Base-by-base conservation (phyloP, 30 jellyfish, hydroid and myxozoan genomes). In the Rhopilema esculentum region DNA sequence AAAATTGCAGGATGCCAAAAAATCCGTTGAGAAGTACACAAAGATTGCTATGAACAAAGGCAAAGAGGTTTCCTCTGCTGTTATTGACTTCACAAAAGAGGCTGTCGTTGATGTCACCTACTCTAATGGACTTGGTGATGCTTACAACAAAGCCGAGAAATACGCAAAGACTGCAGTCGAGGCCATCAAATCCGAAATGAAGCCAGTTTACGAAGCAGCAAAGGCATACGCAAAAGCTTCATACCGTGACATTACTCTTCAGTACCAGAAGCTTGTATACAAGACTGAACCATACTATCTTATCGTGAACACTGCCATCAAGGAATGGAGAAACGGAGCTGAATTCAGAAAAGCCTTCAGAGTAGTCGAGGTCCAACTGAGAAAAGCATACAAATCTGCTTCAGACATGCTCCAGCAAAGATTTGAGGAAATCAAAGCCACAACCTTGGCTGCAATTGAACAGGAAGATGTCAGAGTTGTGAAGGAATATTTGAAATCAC, bases 271-370 rank as follows among this genome's bases (percentile, higher is more conserved):
- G 66, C 68, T 83, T 24, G 49, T 67, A 28, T 67, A 75, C 84
- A 79, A 77, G 76, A 49, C 82, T 26, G 75, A 66, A 40, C 97
- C 97, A 17, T 91, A 91, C 84, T 91, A 82, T 86, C 27, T 73
- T 40, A 80, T 83, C 52, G 66, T 91, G 40, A 91, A 91, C 32
- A 62, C 86, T 64, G 92, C 93, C 4, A 49, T 81, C 9, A 67
- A 75, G 64, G 90, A 84, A 19, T 69, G 91, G 94, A 66, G 77
- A 49, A 53, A 53, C 28, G 97, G 97, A 20, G 92, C 91, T 8
- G 90, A 91, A 40, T 91, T 91, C 94, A 83, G 91, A 40, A 68
- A 49, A 1, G 94, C 97, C 18, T 91, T 91, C 94, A 67, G 86
- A 63, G 89, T 80, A 33, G 86, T 89, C 53, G 90, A 74, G 29